phyloP scores from a whole-genome alignment of 2,113 vertebrate genomes.

The Cyprinodon variegatus region DNA sequence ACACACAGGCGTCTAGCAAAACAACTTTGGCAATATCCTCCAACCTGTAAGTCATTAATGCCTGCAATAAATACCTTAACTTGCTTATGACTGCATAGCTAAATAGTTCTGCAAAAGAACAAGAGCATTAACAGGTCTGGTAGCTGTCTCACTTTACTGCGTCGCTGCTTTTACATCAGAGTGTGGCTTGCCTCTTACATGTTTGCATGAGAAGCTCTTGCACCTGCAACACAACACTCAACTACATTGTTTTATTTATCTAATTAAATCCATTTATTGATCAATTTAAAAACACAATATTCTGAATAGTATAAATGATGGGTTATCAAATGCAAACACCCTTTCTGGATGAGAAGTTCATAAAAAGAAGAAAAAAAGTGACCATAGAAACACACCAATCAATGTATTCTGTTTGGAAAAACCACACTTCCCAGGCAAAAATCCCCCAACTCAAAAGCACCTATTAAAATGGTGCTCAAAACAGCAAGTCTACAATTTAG shows the following conservation, averaged over 20 bases:
- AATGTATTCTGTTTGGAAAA: slow-evolving; percentile 62
- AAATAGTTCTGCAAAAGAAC: slow-evolving; percentile 71
- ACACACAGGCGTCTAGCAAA: slow-evolving; percentile 56
- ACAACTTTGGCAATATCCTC: slow-evolving; percentile 60
- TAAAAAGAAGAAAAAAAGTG: slow-evolving; percentile 44
- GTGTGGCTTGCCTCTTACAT: slow-evolving; percentile 35
- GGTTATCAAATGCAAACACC: slow-evolving; percentile 31
- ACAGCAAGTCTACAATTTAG: slow-evolving; percentile 70
- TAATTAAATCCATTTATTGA: neutral
- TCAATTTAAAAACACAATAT: too few species aligned
- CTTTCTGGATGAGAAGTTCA: slow-evolving; percentile 29
- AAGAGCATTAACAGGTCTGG: slow-evolving; percentile 66
- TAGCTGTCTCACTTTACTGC: slow-evolving; percentile 49
- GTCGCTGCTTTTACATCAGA: slow-evolving; percentile 32
- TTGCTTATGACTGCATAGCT: slow-evolving; percentile 70
- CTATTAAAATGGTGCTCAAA: slow-evolving; percentile 69
- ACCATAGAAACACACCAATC: slow-evolving; percentile 55
- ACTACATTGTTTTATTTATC: slow-evolving; percentile 58
- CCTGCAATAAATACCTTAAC: slow-evolving; percentile 75
- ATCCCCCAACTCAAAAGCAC: slow-evolving; percentile 59
- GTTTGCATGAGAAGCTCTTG: slow-evolving; percentile 49
- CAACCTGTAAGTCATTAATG: slow-evolving; percentile 81
- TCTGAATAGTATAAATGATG: slow-evolving; percentile 32
- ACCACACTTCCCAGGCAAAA: slow-evolving; percentile 58
- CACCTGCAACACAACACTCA: slow-evolving; percentile 62